Percentiles rank a stretch among this genome's conserved stretches.
Evolutionary conservation across 2,797 vertebrate species (phyloP).

Genomic region (Paramormyrops hopkinsi): DNA sequence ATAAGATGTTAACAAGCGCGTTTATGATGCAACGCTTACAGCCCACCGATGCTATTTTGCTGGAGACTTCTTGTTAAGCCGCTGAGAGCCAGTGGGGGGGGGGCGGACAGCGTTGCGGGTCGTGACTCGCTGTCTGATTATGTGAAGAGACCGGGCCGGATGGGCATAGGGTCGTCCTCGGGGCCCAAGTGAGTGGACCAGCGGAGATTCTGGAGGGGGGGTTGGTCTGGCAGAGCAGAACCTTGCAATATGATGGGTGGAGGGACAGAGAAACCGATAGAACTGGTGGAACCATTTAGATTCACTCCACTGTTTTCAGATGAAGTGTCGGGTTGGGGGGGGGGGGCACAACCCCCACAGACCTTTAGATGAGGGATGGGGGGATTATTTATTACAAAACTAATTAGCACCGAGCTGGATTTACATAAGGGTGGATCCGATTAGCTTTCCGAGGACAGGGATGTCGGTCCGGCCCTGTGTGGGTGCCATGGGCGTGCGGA

Average conservation of each 20-base stretch:
- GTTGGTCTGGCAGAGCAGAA: neutral
- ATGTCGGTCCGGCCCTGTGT: neutral
- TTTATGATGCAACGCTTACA: neutral
- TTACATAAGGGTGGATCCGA: neutral
- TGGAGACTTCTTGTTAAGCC: neutral
- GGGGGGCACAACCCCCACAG: neutral
- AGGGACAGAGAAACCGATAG: neutral
- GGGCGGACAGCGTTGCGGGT: neutral
- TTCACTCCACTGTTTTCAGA: conserved; percentile 4
- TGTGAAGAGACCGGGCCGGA: neutral
- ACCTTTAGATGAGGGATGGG: neutral
- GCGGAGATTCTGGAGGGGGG: neutral
- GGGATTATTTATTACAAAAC: neutral
- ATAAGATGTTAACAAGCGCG: neutral
- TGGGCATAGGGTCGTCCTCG: neutral
- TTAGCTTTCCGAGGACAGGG: neutral
- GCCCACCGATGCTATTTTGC: neutral
- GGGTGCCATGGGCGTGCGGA: neutral
- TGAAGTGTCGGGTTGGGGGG: neutral
- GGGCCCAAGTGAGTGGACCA: neutral
- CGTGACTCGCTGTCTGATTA: neutral
- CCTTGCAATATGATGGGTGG: neutral
- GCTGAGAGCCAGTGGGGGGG: neutral
- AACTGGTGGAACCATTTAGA: neutral
- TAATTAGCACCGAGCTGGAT: conserved; percentile 12